These are phyloP conservation scores for Ophioninae sp. DNA, from an alignment of 2,888 invertebrate species.

Conservation along the genomic window DNA sequence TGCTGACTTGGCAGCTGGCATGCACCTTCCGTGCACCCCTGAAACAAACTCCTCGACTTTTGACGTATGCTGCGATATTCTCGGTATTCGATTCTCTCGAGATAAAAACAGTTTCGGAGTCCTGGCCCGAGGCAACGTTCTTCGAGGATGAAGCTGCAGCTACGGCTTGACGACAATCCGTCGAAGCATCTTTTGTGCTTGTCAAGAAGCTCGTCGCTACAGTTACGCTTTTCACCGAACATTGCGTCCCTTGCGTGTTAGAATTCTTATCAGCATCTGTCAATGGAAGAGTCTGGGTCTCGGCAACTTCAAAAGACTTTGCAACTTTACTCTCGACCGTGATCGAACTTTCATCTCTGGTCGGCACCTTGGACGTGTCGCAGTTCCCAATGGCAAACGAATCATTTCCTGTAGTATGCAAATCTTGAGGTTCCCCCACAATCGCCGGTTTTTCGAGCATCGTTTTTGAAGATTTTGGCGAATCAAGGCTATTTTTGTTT, in stretches of 20 bases:
- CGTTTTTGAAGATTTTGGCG: slow-evolving; percentile 38
- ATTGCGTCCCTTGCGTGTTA: slow-evolving; percentile 38
- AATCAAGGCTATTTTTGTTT: neutral
- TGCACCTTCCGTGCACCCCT: slow-evolving; percentile 41
- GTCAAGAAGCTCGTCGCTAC: slow-evolving; percentile 22
- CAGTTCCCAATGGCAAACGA: slow-evolving; percentile 39
- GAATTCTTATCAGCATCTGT: slow-evolving; percentile 30
- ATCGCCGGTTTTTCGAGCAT: slow-evolving; percentile 53
- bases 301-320: slow-evolving; percentile 28
- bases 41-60: slow-evolving; percentile 49
- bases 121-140: slow-evolving; percentile 55
- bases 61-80: slow-evolving; percentile 20
- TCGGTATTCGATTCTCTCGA: slow-evolving; percentile 43
- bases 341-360: slow-evolving; percentile 42
- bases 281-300: slow-evolving; percentile 24
- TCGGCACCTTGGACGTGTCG: slow-evolving; percentile 43
- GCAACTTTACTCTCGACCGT: slow-evolving; percentile 10
- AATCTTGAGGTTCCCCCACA: slow-evolving; percentile 32
- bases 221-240: neutral
- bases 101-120: slow-evolving; percentile 36
- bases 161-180: neutral
- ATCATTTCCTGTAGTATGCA: neutral
- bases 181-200: slow-evolving; percentile 7
- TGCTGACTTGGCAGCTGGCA: slow-evolving; percentile 28
- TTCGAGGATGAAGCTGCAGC: neutral